Evolutionary conservation across 2,113 vertebrate genomes (phyloP), one percentile per base, ranked within the genome.

Genomic region (Rhodinocichla rosea): DNA sequence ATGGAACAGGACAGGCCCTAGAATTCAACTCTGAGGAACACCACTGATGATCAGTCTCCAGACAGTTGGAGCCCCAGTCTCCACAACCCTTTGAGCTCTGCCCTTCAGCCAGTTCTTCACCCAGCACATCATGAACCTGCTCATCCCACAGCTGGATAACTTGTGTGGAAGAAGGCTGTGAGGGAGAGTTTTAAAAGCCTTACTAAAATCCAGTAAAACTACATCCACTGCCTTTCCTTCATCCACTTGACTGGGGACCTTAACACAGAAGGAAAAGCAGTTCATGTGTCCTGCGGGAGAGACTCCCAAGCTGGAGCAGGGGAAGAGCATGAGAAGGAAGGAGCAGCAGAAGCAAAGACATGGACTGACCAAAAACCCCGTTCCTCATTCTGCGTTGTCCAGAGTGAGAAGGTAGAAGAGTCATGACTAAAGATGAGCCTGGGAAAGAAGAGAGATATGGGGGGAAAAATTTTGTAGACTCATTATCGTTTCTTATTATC

Each of bases 301-400:
- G 18, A 33, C 4, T 8, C 7, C 9, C 19, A 76, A 3, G 14
- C 13, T 49, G 21, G 5, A 80, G 14, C 32, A 76, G 22, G 5
- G 6, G 6, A 71, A 47, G 23, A 53, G 2, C 12, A 24, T 11
- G 20, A 83, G 6, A 10, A 65, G 4, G n/a, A 92, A 81, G 32
- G 5, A 90, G 16, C 0, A 2, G 37, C 4, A 57, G 11, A 80
- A 47, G 35, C 4, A 65, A 45, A 75, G 7, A 2, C 0, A n/a
- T 8, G 4, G 23, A 26, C 47, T 80, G 37, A 76, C 6, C 2
- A 14, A 21, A 62, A 47, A 47, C 4, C 6, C 32, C 10, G 19
- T 60, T 55, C 13, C 3, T 2, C 20, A 42, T 56, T 45, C 12
- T 83, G 7, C 3, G 1, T 12, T 53, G 11, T 9, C 49, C 42